These are phyloP conservation scores for Danio jaintianensis DNA, from an alignment of 2,797 vertebrate species.

Conservation along the genomic window DNA sequence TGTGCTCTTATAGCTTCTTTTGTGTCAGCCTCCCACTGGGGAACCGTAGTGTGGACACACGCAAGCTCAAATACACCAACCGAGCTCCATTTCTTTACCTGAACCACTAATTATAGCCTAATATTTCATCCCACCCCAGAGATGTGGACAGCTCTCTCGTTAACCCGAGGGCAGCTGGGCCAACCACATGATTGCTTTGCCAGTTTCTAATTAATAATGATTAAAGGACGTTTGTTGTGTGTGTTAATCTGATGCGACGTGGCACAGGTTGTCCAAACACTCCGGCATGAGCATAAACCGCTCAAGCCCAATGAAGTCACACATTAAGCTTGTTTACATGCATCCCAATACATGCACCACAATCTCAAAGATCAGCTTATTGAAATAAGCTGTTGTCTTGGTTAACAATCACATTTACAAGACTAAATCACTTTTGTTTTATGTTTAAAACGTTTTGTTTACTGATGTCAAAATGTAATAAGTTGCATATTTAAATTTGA, in stretches of 20 bases:
- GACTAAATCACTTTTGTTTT: no score
- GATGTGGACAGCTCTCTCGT: conserved; percentile 17
- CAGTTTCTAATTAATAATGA: conserved; percentile 76
- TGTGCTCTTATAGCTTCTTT: neutral
- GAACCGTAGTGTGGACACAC: conserved; percentile 2
- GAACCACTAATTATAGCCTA: conserved; percentile 33
- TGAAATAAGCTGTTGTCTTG: no score
- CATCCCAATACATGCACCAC: no score
- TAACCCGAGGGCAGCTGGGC: conserved; percentile 37
- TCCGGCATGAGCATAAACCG: conserved; percentile 27
- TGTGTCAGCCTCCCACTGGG: conserved; percentile 18
- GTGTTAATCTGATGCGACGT: conserved; percentile 72
- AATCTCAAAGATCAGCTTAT: no score
- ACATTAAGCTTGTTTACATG: neutral
- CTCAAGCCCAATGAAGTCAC: conserved; percentile 26
- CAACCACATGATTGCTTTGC: conserved; percentile 69
- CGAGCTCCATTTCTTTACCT: conserved; percentile 31
- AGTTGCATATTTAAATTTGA: no score
- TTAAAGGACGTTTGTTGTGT: conserved; percentile 69
- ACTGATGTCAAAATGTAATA: no score
- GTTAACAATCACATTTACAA: no score
- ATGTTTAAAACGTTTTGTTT: no score
- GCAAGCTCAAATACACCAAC: conserved; percentile 6
- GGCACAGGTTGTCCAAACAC: conserved; percentile 60
- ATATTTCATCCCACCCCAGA: conserved; percentile 25